Base-by-base conservation (phyloP, 2,113 vertebrate genomes). In the Aviceda subcristata region DNA sequence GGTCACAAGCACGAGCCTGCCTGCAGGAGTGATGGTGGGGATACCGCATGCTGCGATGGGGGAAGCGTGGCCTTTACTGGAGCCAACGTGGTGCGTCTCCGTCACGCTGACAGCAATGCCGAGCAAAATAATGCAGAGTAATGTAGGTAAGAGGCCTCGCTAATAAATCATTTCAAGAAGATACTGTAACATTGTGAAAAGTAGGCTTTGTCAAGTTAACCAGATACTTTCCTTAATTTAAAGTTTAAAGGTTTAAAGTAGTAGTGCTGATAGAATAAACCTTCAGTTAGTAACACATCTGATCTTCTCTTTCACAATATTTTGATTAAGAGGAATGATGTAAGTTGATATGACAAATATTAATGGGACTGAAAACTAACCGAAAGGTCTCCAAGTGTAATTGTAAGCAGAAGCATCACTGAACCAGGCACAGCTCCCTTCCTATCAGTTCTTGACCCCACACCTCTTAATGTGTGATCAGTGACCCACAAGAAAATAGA, bases 351-450 rank as follows among this genome's bases (percentile, higher is more conserved):
- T n/a, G 72, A 59, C 55, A 71, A 56, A 64, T 59, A 80, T 46
- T 90, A 95, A 95, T 95, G 92, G 88, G 82, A 83, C 56, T 92
- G 60, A 78, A 90, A 91, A 36, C 38, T 11, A 30, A 73, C 81
- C 12, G 48, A 32, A 53, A 23, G 59, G 43, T 84, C 67, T 95
- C 26, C 32, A 55, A 63, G 39, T 38, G 67, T 34, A 57, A 79
- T 12, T 62, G 72, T 30, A 68, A 92, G 69, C 59, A 91, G 91
- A 32, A 32, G 29, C 60, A 13, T 27, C 21, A 3, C 18, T 8
- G 79, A 80, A 15, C 27, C 8, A 3, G 17, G 69, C 71, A 66
- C 39, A 13, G 83, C 46, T 90, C 39, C 62, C 32, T 79, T 79
- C 56, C 68, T 41, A 1, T 16, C 1, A 0, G 27, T 63, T 71